Percentiles rank a stretch among this genome's conserved stretches.
These are phyloP conservation scores for Stigmatopora nigra DNA, from an alignment of 2,113 vertebrate genomes.

Conservation along the genomic window DNA sequence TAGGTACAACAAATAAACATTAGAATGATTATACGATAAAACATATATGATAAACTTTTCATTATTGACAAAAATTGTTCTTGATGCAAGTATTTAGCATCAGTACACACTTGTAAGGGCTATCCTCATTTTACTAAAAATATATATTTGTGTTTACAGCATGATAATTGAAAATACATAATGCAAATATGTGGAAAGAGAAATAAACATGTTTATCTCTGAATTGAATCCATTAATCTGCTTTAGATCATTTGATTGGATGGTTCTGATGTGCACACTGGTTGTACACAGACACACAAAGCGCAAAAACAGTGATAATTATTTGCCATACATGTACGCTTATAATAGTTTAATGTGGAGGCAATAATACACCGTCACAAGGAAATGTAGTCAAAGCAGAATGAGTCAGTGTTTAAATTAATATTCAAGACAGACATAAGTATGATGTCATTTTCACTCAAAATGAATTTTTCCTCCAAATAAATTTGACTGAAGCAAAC, in stretches of 20 bases:
- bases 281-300: background rate
- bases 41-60: background rate
- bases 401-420: slow-evolving; percentile 52
- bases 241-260: background rate
- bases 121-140: background rate
- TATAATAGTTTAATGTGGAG: slow-evolving; percentile 59
- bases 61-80: background rate
- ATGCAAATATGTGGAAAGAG: background rate
- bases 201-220: background rate
- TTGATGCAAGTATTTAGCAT: background rate
- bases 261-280: background rate
- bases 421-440: slow-evolving; percentile 50
- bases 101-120: background rate
- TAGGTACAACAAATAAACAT: background rate
- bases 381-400: slow-evolving; percentile 46
- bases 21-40: background rate
- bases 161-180: background rate
- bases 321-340: slow-evolving; percentile 40
- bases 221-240: background rate
- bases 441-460: slow-evolving; percentile 59
- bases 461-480: slow-evolving; percentile 47
- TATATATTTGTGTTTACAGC: background rate
- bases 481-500: slow-evolving; percentile 33
- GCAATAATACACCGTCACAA: slow-evolving; percentile 40
- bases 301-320: slow-evolving; percentile 34